Evolutionary conservation across 2,888 invertebrate genomes (phyloP).

Genomic region (Melanotus villosus): DNA sequence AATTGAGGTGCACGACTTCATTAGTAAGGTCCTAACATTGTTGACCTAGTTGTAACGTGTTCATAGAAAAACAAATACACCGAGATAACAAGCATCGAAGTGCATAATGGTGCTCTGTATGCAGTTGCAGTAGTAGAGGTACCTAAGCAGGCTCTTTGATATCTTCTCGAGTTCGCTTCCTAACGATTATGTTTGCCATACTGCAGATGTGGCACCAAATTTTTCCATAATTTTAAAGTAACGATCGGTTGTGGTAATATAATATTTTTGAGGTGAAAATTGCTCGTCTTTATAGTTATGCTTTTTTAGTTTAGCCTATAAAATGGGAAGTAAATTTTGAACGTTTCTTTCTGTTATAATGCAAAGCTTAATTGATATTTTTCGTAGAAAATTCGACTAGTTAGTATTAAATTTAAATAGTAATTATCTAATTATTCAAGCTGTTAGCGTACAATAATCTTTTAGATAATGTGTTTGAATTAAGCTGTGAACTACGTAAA

Average conservation of each 20-base stretch:
- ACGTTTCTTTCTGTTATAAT: too few species aligned
- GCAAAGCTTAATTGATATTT: too few species aligned
- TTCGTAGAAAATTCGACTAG: too few species aligned
- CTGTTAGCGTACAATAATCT: too few species aligned
- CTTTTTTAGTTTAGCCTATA: background rate
- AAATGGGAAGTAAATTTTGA: too few species aligned
- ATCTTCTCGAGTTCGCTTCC: slow-evolving; percentile 3
- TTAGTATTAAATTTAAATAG: too few species aligned
- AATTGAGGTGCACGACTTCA: background rate
- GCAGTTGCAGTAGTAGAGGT: slow-evolving; percentile 1
- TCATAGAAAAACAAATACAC: background rate
- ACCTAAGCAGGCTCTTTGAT: slow-evolving; percentile 3
- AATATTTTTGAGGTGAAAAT: slow-evolving; percentile 1
- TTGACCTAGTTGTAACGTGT: slow-evolving; percentile 4
- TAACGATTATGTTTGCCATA: slow-evolving; percentile 11
- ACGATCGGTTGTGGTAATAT: background rate
- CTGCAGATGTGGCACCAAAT: slow-evolving; percentile 1
- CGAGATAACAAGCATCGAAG: slow-evolving; percentile 2
- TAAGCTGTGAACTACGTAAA: too few species aligned
- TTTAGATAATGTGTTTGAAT: too few species aligned
- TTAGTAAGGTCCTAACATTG: background rate
- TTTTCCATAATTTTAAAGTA: slow-evolving; percentile 18
- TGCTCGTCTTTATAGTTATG: background rate
- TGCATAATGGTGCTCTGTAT: slow-evolving; percentile 4
- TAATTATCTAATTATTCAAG: too few species aligned